These are phyloP conservation scores for Falcaria lacertinaria DNA, from an alignment of 2,888 invertebrate species.

Conservation along the genomic window DNA sequence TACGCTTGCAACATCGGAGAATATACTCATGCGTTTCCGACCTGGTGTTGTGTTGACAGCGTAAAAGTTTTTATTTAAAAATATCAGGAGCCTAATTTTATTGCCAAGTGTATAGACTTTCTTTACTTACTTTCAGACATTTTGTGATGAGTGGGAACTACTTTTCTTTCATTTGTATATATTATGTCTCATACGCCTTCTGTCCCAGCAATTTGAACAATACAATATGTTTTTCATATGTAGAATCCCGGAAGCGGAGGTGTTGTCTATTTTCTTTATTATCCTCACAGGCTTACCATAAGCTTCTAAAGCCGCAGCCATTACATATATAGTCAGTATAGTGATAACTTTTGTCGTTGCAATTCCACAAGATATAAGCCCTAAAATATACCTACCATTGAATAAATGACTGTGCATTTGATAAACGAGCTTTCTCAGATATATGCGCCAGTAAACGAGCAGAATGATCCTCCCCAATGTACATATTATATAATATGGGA, in stretches of 20 bases:
- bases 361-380: background rate
- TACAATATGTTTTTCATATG: too few species aligned
- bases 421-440: slow-evolving; percentile 76
- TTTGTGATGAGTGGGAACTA: too few species aligned
- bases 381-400: slow-evolving; percentile 51
- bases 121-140: too few species aligned
- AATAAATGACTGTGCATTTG: slow-evolving; percentile 77
- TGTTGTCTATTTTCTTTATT: background rate
- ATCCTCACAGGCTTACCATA: background rate
- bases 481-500: slow-evolving; percentile 65
- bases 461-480: slow-evolving; percentile 74
- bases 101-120: too few species aligned
- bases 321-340: slow-evolving; percentile 1
- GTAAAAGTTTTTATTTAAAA: too few species aligned
- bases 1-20: too few species aligned
- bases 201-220: too few species aligned
- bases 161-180: too few species aligned
- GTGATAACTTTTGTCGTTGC: background rate
- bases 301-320: background rate
- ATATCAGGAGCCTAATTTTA: too few species aligned
- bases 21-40: too few species aligned
- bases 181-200: too few species aligned
- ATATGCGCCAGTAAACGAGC: slow-evolving; percentile 70
- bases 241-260: background rate
- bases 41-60: too few species aligned